phyloP scores from a whole-genome alignment of 1,140 invertebrate species.

The Bombus polaris region DNA sequence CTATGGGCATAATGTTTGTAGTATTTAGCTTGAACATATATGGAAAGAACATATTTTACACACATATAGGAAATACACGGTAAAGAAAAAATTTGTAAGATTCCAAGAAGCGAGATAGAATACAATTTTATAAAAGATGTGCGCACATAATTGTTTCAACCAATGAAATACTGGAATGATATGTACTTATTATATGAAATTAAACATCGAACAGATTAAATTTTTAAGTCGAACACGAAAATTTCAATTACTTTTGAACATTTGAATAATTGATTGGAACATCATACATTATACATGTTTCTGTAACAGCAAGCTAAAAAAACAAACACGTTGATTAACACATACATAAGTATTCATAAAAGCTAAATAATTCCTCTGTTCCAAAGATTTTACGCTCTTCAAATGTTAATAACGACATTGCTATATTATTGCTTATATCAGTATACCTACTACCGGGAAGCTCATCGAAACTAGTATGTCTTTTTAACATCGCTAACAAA shows the following conservation, averaged over 20 bases:
- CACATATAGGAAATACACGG: background rate
- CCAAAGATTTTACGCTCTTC: background rate
- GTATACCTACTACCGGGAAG: background rate
- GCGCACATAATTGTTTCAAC: background rate
- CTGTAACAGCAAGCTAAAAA: slow-evolving; percentile 26
- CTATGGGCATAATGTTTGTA: background rate
- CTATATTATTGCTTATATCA: background rate
- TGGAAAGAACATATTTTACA: background rate
- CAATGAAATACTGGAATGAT: background rate
- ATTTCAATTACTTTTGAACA: background rate
- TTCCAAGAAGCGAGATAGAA: background rate
- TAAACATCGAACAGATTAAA: background rate
- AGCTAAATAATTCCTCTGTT: background rate
- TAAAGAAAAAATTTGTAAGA: background rate
- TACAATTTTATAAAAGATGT: background rate
- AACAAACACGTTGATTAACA: background rate
- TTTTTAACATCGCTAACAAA: background rate
- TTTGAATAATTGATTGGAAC: background rate
- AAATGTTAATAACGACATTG: background rate
- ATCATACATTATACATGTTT: background rate
- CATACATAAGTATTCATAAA: background rate
- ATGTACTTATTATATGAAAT: background rate
- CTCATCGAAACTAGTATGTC: background rate
- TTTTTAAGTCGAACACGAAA: background rate
- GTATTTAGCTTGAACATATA: background rate